phyloP scores from a whole-genome alignment of 2,888 invertebrate species.

The Odontomyia ornata region DNA sequence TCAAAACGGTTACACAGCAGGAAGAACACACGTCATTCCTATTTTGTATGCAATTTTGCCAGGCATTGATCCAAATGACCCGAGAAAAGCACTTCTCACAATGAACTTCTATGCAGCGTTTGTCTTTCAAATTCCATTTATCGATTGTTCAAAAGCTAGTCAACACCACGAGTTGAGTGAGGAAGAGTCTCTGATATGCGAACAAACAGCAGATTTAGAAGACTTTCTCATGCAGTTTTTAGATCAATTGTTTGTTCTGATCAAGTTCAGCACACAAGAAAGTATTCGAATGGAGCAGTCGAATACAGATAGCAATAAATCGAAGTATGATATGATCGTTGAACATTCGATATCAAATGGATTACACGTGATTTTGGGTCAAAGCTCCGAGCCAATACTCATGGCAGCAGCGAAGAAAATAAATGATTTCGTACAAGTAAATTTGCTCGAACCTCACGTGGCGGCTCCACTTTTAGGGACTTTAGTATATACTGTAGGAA shows the following conservation, averaged over 20 bases:
- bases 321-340: slow-evolving; percentile 75
- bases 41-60: slow-evolving; percentile 82
- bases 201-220: slow-evolving; percentile 85
- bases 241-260: slow-evolving; percentile 77
- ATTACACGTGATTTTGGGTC: slow-evolving; percentile 74
- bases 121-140: slow-evolving; percentile 80
- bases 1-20: slow-evolving; percentile 72
- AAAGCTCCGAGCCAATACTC: slow-evolving; percentile 74
- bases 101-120: slow-evolving; percentile 82
- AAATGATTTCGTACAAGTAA: slow-evolving; percentile 75
- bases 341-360: slow-evolving; percentile 77
- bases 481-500: slow-evolving; percentile 73
- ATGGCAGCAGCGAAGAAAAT: slow-evolving; percentile 78
- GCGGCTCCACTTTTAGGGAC: slow-evolving; percentile 83
- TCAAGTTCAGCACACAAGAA: slow-evolving; percentile 76
- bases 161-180: slow-evolving; percentile 78
- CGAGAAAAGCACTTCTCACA: slow-evolving; percentile 77
- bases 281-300: slow-evolving; percentile 73
- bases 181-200: slow-evolving; percentile 78
- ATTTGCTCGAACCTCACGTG: slow-evolving; percentile 84
- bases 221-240: slow-evolving; percentile 88
- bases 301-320: slow-evolving; percentile 69
- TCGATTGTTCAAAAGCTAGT: slow-evolving; percentile 83
- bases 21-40: slow-evolving; percentile 82
- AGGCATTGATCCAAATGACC: slow-evolving; percentile 90